phyloP scores from a whole-genome alignment of 2,113 vertebrate species.

The Nothocercus nigrocapillus region DNA sequence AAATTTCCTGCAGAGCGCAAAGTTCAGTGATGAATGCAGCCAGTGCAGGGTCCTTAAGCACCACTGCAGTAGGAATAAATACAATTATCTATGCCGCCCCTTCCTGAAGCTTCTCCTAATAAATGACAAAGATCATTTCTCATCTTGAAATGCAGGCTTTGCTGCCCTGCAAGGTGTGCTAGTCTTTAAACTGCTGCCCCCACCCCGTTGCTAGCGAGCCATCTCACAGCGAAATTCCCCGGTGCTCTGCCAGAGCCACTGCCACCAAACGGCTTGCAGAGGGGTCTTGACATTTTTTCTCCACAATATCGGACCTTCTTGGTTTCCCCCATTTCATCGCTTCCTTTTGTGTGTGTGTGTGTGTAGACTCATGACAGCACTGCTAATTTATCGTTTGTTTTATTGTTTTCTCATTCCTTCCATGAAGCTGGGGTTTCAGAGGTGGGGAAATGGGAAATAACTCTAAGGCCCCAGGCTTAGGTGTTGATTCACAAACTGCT shows the following conservation, averaged over 20 bases:
- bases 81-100: background rate
- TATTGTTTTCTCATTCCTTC: constrained; percentile 60
- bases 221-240: background rate
- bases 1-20: background rate
- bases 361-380: background rate
- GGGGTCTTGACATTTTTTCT: background rate
- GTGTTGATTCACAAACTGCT: constrained; percentile 29
- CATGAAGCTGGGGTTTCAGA: constrained; percentile 32
- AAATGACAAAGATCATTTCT: background rate
- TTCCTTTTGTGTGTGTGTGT: background rate
- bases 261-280: background rate
- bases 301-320: background rate
- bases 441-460: constrained; percentile 61
- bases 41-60: background rate
- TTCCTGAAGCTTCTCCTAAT: background rate
- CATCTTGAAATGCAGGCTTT: background rate
- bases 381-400: constrained; percentile 60
- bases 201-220: background rate
- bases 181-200: background rate
- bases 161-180: background rate
- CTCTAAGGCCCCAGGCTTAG: constrained; percentile 17
- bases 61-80: background rate
- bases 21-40: background rate
- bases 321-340: background rate
- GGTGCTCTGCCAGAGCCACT: background rate